phyloP scores from a whole-genome alignment of 2,888 invertebrate species.

The Pyrgus malvae region DNA sequence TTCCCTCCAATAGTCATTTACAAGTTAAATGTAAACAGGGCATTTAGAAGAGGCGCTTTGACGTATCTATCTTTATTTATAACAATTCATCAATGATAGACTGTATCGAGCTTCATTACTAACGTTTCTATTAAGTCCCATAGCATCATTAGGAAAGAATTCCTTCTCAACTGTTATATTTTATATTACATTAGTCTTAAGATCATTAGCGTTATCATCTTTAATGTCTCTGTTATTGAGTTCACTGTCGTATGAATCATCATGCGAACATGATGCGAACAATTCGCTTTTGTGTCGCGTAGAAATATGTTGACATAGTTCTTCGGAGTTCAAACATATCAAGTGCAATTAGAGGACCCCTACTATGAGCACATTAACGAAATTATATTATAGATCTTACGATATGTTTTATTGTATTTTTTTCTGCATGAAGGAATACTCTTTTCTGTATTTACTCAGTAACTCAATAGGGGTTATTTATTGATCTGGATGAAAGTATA shows the following conservation, averaged over 20 bases:
- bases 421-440: constrained; percentile 18
- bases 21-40: constrained; percentile 26
- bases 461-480: no score
- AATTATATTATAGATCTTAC: constrained; percentile 19
- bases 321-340: constrained; percentile 45
- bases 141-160: constrained; percentile 38
- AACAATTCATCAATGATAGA: constrained; percentile 26
- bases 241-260: constrained; percentile 19
- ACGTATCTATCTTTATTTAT: constrained; percentile 21
- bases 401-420: constrained; percentile 18
- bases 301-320: constrained; percentile 37
- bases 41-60: constrained; percentile 20
- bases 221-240: constrained; percentile 7
- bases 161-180: constrained; percentile 21
- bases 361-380: constrained; percentile 22
- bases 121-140: constrained; percentile 34
- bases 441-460: no score
- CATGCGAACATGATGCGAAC: neutral
- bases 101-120: constrained; percentile 28
- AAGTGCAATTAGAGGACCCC: constrained; percentile 40
- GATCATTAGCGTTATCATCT: constrained; percentile 5
- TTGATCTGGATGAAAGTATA: neutral
- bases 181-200: constrained; percentile 10
- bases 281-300: constrained; percentile 6
- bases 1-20: constrained; percentile 20